Conservation (phyloP, 2,797 vertebrate species). For the Crenuchus spilurus region DNA sequence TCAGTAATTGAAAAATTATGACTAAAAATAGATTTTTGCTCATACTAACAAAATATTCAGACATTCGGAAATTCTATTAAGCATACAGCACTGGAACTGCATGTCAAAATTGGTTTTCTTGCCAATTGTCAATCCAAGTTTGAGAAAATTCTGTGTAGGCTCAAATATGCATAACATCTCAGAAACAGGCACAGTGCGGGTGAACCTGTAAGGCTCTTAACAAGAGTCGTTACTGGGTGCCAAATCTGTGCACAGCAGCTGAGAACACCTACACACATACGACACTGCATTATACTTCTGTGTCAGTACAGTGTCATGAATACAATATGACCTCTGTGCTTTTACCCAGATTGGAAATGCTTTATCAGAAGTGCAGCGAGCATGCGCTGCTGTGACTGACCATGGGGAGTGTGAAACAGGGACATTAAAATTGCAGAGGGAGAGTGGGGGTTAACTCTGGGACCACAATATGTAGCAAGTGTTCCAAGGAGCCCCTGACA, state of each 20-base stretch:
- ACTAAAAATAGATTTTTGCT: background rate
- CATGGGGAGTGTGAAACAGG: background rate
- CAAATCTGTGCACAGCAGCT: background rate
- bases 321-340: background rate
- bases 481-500: background rate
- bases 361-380: background rate
- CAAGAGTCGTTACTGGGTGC: background rate
- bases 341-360: slow-evolving; percentile 16
- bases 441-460: background rate
- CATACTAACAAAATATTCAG: background rate
- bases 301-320: background rate
- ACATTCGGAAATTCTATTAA: background rate
- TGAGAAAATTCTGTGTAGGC: background rate
- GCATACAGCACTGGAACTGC: background rate
- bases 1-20: too few species aligned
- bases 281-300: background rate
- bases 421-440: slow-evolving; percentile 34
- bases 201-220: background rate
- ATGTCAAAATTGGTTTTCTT: background rate
- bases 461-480: background rate
- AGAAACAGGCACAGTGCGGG: background rate
- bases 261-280: background rate
- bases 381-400: background rate
- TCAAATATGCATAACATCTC: background rate
- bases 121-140: background rate